Base-by-base conservation (phyloP, 2,113 vertebrate species). In the Capreolus pygargus region DNA sequence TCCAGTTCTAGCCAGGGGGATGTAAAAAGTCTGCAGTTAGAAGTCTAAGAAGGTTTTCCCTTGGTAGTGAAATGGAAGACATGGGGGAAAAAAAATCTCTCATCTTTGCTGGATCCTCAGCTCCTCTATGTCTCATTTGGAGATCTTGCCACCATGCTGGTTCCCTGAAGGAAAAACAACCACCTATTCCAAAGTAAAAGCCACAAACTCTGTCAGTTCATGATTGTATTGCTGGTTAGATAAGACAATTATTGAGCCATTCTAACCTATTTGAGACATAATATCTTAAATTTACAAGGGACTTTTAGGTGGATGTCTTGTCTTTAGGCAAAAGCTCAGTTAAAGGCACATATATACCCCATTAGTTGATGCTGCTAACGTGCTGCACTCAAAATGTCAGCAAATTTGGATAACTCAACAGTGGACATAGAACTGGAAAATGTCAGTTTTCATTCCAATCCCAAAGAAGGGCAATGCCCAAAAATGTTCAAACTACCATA, bases 321-420 rank as follows among this genome's bases (percentile, higher is more conserved):
- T 19, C 23, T 61, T 33, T 9, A 84, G 30, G 13, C 15, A 25
- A 67, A 83, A 89, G 4, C 12, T 57, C 12, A 7, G 1, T 33
- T 52, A 30, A 5, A 6, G 0, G 6, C 23, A 36, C 12, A 28
- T 17, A 27, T 13, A 55, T 45, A 9, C 17, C 16, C 8, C 1
- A 39, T 57, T 6, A 43, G 13, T 39, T 74, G 30, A 67, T 9
- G 36, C 23, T 76, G 36, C 36, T 7, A 25, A 27, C 43, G 70
- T 76, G 70, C 1, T 76, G 70, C 23, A 43, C 36, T 76, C 36
- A 76, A 43, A 4, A 27, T 76, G 6, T 27, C 12, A 43, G 23
- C 70, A 76, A 43, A 43, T 76, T 76, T 76, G 36, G 23, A 76
- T 43, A 76, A 76, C 36, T 76, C 70, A 76, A 36, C 70, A 76